These are phyloP conservation scores for Tokudaia tokunoshimensis DNA, from an alignment of 2,797 vertebrate species.

Conservation along the genomic window DNA sequence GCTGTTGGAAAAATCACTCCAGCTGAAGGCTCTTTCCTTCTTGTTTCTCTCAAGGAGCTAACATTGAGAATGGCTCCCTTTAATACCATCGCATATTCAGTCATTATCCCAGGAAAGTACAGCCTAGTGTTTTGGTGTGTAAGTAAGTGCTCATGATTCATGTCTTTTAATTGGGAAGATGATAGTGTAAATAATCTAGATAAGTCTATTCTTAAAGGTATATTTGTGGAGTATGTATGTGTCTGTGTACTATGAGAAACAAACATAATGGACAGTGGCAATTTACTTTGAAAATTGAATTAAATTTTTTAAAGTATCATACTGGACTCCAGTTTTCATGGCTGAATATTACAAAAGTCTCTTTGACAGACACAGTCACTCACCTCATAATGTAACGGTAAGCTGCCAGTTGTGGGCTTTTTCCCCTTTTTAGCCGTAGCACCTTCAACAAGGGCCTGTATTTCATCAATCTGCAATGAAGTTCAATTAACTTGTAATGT, in stretches of 20 bases:
- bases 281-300: constrained; percentile 18
- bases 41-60: constrained; percentile 20
- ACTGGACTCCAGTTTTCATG: background rate
- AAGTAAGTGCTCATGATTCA: background rate
- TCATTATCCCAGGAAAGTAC: constrained; percentile 12
- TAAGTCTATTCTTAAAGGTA: constrained; percentile 20
- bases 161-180: background rate
- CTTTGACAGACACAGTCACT: constrained; percentile 57
- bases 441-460: background rate
- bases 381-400: constrained; percentile 88
- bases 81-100: background rate
- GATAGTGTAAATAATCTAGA: background rate
- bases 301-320: background rate
- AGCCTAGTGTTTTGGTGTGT: background rate
- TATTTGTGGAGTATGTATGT: background rate
- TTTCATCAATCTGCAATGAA: constrained; percentile 87
- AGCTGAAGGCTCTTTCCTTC: background rate
- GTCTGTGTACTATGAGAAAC: background rate
- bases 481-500: constrained; percentile 46
- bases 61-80: background rate
- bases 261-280: background rate
- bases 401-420: constrained; percentile 62
- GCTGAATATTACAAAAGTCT: constrained; percentile 7
- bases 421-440: constrained; percentile 81
- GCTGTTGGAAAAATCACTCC: constrained; percentile 25